phyloP scores from a whole-genome alignment of 92 coral and sea anemone species.

The Porites lobata region DNA sequence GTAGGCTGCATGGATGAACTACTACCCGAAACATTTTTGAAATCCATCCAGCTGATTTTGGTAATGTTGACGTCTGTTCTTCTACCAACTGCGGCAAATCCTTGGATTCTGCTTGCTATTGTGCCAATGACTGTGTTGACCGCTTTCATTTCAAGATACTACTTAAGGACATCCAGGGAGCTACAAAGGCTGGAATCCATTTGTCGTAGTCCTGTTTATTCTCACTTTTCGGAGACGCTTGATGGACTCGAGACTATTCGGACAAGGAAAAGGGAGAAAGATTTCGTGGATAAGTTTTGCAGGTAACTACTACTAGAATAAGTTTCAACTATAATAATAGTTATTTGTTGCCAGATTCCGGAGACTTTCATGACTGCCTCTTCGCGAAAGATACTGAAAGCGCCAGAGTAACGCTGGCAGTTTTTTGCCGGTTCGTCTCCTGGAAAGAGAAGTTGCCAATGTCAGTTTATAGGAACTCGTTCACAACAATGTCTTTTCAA shows the following conservation, averaged over 20 bases:
- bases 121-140: neutral
- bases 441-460: too few species aligned
- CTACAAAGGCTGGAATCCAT: neutral
- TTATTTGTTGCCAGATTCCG: too few species aligned
- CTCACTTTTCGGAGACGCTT: constrained; percentile 21
- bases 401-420: too few species aligned
- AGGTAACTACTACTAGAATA: neutral
- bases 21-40: neutral
- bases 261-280: neutral
- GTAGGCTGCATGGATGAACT: neutral
- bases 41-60: neutral
- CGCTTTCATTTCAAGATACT: neutral
- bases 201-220: constrained; percentile 4
- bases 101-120: neutral
- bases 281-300: neutral
- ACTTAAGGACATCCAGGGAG: constrained; percentile 16
- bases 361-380: too few species aligned
- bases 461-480: too few species aligned
- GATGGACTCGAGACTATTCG: neutral
- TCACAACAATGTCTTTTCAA: too few species aligned
- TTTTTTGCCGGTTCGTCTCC: too few species aligned
- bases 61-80: neutral
- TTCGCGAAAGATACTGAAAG: too few species aligned
- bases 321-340: too few species aligned
- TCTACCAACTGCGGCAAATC: neutral